These are phyloP conservation scores for Cyanoliseus patagonus DNA, from an alignment of 2,113 vertebrate species.

Conservation along the genomic window DNA sequence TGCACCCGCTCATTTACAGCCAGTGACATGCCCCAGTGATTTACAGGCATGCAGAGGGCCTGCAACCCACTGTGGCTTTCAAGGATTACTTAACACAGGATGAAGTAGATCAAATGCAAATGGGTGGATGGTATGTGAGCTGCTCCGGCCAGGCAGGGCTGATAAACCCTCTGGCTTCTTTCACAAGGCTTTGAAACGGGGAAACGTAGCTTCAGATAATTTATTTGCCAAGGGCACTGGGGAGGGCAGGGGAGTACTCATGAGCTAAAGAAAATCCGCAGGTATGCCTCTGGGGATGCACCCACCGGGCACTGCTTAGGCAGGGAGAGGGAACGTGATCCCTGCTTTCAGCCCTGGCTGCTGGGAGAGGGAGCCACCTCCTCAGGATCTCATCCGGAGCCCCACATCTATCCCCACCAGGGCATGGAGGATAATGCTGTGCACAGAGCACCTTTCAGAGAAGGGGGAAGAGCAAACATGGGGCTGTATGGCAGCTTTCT, in stretches of 20 bases:
- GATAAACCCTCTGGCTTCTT: constrained; percentile 48
- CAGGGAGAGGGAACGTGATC: not conserved
- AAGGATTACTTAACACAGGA: constrained; percentile 16
- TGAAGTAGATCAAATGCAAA: constrained; percentile 34
- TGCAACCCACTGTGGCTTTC: not conserved
- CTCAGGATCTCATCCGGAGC: not conserved
- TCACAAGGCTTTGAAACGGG: constrained; percentile 43
- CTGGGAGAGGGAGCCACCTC: not conserved
- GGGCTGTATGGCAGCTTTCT: not conserved
- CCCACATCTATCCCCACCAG: rapidly evolving
- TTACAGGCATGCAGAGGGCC: not conserved
- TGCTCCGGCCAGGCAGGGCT: constrained; percentile 14
- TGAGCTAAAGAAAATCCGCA: not conserved
- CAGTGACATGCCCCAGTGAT: not conserved
- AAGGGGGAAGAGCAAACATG: rapidly evolving
- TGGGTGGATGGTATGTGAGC: constrained; percentile 12
- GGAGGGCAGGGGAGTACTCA: not conserved
- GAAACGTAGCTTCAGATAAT: not conserved
- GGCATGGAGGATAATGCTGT: not conserved
- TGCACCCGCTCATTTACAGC: not conserved
- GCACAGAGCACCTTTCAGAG: not conserved
- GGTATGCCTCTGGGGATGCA: not conserved
- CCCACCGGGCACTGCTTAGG: not conserved
- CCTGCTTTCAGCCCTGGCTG: not conserved
- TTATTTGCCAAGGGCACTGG: constrained; percentile 8